These are phyloP conservation scores for Teleopsis dalmanni DNA, from an alignment of 1,140 invertebrate species.

Conservation along the genomic window DNA sequence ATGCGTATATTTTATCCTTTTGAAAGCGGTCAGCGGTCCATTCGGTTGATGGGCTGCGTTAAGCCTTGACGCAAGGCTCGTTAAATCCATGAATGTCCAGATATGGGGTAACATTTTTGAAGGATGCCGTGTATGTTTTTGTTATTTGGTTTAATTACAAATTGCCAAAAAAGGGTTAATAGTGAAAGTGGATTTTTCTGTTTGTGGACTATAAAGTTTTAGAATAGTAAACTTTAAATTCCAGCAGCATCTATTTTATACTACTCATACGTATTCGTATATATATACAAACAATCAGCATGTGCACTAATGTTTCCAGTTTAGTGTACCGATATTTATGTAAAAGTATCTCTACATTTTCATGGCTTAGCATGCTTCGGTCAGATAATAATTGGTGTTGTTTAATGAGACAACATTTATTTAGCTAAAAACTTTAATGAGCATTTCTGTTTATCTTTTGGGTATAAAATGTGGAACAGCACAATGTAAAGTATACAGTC, in stretches of 20 bases:
- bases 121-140: slow-evolving; percentile 5
- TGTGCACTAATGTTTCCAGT: no score
- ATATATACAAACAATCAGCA: background rate
- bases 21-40: slow-evolving; percentile 2
- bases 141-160: slow-evolving; percentile 10
- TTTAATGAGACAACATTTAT: slow-evolving; percentile 10
- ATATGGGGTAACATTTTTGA: slow-evolving; percentile 14
- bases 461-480: no score
- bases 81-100: slow-evolving; percentile 29
- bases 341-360: no score
- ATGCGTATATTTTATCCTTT: slow-evolving; percentile 10
- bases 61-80: slow-evolving; percentile 17
- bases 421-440: slow-evolving; percentile 7
- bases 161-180: slow-evolving; percentile 10
- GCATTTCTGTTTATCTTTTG: no score
- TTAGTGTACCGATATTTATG: no score
- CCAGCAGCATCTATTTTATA: background rate
- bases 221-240: slow-evolving; percentile 1
- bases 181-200: slow-evolving; percentile 9
- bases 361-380: background rate
- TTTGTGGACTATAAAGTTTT: slow-evolving; percentile 4
- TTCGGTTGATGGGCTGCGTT: background rate
- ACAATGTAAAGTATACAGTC: no score
- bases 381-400: slow-evolving; percentile 10
- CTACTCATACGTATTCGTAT: background rate